These are phyloP conservation scores for Anoplolepis gracilipes DNA, from an alignment of 1,140 invertebrate genomes.

Conservation along the genomic window DNA sequence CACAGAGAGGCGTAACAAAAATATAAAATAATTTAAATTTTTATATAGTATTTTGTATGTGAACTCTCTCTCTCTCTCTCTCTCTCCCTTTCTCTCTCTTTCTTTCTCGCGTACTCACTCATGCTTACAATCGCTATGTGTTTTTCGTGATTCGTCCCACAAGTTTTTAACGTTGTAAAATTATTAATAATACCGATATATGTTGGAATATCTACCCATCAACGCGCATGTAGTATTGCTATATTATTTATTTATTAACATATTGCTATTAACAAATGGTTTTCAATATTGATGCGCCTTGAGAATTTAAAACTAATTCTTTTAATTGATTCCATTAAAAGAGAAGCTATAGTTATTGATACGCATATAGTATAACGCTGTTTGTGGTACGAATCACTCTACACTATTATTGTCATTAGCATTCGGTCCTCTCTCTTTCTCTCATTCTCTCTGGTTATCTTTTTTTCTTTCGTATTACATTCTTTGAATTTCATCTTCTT, in stretches of 20 bases:
- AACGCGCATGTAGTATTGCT: slow-evolving; percentile 13
- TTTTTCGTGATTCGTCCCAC: slow-evolving; percentile 69
- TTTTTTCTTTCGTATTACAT: slow-evolving; percentile 43
- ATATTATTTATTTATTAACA: slow-evolving; percentile 18
- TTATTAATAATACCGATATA: slow-evolving; percentile 29
- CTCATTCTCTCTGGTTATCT: background rate
- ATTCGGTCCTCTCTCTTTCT: slow-evolving; percentile 59
- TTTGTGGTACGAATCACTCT: slow-evolving; percentile 75
- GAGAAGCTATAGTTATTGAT: background rate
- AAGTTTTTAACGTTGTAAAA: slow-evolving; percentile 56
- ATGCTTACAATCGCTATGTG: slow-evolving; percentile 72
- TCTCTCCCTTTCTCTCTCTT: no score
- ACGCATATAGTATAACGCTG: slow-evolving; percentile 12
- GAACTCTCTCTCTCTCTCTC: slow-evolving; percentile 39
- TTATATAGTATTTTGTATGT: slow-evolving; percentile 73
- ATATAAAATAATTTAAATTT: slow-evolving; percentile 81
- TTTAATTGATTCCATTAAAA: slow-evolving; percentile 1
- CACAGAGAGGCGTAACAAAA: slow-evolving; percentile 83
- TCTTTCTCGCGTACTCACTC: slow-evolving; percentile 57
- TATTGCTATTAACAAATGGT: slow-evolving; percentile 5
- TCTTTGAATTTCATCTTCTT: background rate
- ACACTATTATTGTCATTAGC: slow-evolving; percentile 82
- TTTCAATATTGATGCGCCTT: background rate
- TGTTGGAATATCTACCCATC: background rate
- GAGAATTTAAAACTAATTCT: slow-evolving; percentile 11